These are phyloP conservation scores for Lissonota sp. DNA, from an alignment of 2,888 invertebrate species.

Conservation along the genomic window DNA sequence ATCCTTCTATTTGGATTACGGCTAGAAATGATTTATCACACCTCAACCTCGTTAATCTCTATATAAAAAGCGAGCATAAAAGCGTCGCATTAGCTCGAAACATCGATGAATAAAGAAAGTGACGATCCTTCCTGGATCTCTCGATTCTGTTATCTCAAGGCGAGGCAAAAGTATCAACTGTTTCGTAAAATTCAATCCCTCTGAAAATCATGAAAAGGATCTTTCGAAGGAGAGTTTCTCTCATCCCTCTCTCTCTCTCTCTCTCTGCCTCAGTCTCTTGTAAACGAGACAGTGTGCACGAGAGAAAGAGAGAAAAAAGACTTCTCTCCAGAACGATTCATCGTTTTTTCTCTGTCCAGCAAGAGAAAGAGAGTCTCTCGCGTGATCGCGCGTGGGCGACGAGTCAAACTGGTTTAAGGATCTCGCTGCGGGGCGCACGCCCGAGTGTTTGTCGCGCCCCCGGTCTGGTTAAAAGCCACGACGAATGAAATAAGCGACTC, in stretches of 20 bases:
- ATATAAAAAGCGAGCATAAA: no score
- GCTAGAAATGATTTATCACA: no score
- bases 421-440: conserved; percentile 48
- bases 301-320: conserved; percentile 27
- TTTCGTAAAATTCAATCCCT: not conserved
- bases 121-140: not conserved
- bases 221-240: not conserved
- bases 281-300: not conserved
- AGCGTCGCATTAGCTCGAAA: no score
- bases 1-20: no score
- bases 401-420: conserved; percentile 71
- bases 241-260: no score
- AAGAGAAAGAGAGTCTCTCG: conserved; percentile 24
- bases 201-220: no score
- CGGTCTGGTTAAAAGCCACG: conserved; percentile 52
- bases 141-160: not conserved
- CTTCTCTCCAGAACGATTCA: conserved; percentile 24
- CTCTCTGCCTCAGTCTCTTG: no score
- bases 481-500: conserved; percentile 57
- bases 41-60: no score
- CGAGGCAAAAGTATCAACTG: not conserved
- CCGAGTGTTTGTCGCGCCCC: conserved; percentile 56
- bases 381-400: conserved; percentile 69
- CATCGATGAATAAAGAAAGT: not conserved
- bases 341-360: not conserved